Evolutionary conservation across 2,797 vertebrate genomes (phyloP), one percentile per base, ranked within the genome.

Genomic region (Limosa lapponica): DNA sequence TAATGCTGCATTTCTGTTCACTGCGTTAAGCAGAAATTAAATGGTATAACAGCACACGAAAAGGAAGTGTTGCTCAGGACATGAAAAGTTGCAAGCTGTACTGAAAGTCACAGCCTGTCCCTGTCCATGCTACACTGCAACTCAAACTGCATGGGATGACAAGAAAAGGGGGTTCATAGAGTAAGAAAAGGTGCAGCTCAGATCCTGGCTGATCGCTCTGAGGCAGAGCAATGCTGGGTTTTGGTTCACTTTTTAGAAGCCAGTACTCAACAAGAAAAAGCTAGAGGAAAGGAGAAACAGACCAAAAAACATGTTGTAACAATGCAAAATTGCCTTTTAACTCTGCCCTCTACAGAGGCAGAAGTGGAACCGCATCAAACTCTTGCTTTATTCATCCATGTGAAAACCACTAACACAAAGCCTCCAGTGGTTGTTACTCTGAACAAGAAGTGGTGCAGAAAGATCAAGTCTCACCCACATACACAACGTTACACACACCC

Each of bases 401-500:
- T 61, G 25, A 75, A 75, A 95, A 34, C 2, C 1, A 61, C 34
- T 25, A 32, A 28, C 30, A 44, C 30, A 83, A 66, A 88, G 36
- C 37, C 46, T 54, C 8, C 48, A 43, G 30, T 4, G 1, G 1
- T 1, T 59, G 54, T 46, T 41, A 44, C 18, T 54, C 67, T 49
- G 67, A 69, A 27, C 3, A 28, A 39, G 36, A 87, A 34, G 22
- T 4, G 2, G 9, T n/a, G 25, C 44, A 78, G 52, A 66, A 86
- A 52, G 57, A 67, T n/a, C 28, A 54, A 36, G 51, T 27, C 48
- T 66, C 37, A 58, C 27, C 16, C 23, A 34, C 2, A 0, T 0
- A 2, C 46, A 73, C 5, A 1, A 12, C 3, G 13, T 4, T 46
- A 24, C 16, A 54, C 12, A 16, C n/a, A 2, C 19, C 16, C 30